Evolutionary conservation across 2,888 invertebrate species (phyloP), one percentile per base, ranked within the genome.

Genomic region (Odontocolon sp.): DNA sequence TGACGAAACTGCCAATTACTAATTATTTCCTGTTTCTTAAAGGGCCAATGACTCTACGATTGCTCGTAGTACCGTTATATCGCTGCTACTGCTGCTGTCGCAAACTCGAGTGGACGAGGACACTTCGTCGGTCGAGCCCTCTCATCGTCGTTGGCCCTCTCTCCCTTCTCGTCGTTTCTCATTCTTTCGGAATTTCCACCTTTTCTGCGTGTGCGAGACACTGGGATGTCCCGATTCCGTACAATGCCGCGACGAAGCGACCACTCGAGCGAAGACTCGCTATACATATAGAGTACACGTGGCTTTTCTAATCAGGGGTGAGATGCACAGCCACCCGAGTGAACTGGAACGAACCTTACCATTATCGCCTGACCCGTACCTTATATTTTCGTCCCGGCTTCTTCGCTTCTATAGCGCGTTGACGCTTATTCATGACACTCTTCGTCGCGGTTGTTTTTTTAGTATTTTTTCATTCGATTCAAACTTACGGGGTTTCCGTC

Each of bases 81-180:
- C 31, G 14, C 23, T 61, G 33, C 45, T 67, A n/a, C n/a, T n/a
- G n/a, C n/a, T n/a, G n/a, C n/a, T 56, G 54, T 70, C 59, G 66
- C 45, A 61, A 77, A 68, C 63, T 11, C 64, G 68, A 59, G 68
- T 66, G 72, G 64, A 64, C 77, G 57, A 72, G 52, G 64, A 69
- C 77, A 74, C 68, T 69, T 64, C 31, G 64, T 45, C 38, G 31
- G 36, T 69, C 57, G 57, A 77, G 72, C 18, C 69, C 68, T 45
- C 72, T 77, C 64, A 31, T 72, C 64, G 42, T 63, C 54, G 14
- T 23, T 50, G 21, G 45, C 64, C 54, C 23, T 26, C 28, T 31
- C 18, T 14, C 26, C 57, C 1, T 21, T 36, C 16, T 28, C 45
- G 8, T 56, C 38, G 18, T 47, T 26, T 14, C 1, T 18, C 36